A percentile compares a stretch with the other conserved stretches of the same genome.
These are phyloP conservation scores for Zingel zingel DNA, from an alignment of 2,113 vertebrate genomes.

Conservation along the genomic window DNA sequence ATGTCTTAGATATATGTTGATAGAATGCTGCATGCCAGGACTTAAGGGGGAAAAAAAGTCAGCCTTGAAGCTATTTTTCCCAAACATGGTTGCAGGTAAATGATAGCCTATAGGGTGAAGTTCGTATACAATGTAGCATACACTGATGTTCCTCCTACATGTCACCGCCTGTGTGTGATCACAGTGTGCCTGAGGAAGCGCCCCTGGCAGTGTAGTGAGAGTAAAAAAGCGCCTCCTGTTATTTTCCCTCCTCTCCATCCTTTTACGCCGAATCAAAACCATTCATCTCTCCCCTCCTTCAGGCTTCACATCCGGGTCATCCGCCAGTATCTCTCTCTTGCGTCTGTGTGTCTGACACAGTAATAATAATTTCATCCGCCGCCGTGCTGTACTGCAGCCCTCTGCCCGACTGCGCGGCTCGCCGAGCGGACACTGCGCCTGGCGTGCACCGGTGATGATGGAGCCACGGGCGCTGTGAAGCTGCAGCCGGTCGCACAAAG, in stretches of 20 bases:
- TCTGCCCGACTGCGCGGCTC: slow-evolving; percentile 69
- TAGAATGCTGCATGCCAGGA: background rate
- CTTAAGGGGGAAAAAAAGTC: background rate
- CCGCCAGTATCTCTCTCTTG: slow-evolving; percentile 75
- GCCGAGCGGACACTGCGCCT: slow-evolving; percentile 76
- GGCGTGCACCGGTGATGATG: slow-evolving; percentile 71
- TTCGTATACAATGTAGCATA: slow-evolving; percentile 4
- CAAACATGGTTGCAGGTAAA: background rate
- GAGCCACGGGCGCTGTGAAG: slow-evolving; percentile 72
- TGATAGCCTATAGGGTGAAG: background rate
- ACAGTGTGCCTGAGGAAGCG: slow-evolving; percentile 61
- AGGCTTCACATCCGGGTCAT: slow-evolving; percentile 90
- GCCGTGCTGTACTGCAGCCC: slow-evolving; percentile 78
- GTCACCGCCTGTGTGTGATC: slow-evolving; percentile 41
- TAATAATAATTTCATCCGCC: slow-evolving; percentile 64
- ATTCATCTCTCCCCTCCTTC: slow-evolving; percentile 83
- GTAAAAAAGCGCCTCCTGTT: slow-evolving; percentile 66
- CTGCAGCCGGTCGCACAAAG: slow-evolving; percentile 69
- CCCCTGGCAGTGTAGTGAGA: slow-evolving; percentile 71
- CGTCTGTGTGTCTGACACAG: slow-evolving; percentile 74
- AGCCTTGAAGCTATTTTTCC: background rate
- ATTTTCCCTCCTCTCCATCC: slow-evolving; percentile 77
- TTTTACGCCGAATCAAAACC: slow-evolving; percentile 80
- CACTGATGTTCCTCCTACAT: slow-evolving; percentile 42
- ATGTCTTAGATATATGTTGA: background rate